Conservation (phyloP, 2,888 invertebrate species). For the Catocala fraxini region DNA sequence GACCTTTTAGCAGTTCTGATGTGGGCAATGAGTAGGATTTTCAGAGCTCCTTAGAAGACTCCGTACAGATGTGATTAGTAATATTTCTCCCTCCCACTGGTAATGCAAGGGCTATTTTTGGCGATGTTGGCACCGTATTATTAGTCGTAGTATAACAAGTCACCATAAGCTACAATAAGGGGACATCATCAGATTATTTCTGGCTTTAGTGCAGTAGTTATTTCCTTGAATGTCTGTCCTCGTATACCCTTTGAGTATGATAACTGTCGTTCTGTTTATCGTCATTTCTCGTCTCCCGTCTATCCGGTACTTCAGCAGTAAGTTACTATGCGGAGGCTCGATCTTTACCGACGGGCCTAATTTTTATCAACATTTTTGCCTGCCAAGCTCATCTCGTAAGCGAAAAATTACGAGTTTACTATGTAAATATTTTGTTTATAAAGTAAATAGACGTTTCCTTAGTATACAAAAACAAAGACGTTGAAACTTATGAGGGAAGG, state of each 20-base stretch:
- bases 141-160: too few species aligned
- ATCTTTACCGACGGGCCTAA: conserved; percentile 14
- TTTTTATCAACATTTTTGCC: conserved; percentile 14
- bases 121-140: too few species aligned
- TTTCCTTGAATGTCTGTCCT: too few species aligned
- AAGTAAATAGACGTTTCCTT: conserved; percentile 26
- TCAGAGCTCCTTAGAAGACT: too few species aligned
- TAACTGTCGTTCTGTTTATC: neutral
- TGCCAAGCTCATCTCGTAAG: conserved; percentile 18
- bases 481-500: conserved; percentile 15
- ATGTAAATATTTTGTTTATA: conserved; percentile 26
- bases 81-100: too few species aligned
- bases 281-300: neutral
- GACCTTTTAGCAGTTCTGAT: too few species aligned
- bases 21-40: too few species aligned
- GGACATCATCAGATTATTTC: too few species aligned
- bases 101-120: too few species aligned
- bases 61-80: too few species aligned
- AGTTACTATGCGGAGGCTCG: conserved; percentile 1
- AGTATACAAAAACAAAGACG: conserved; percentile 20
- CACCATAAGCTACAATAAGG: too few species aligned
- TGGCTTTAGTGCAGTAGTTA: too few species aligned
- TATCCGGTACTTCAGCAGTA: neutral
- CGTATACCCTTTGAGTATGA: neutral
- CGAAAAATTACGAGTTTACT: conserved; percentile 21